Base-by-base conservation (phyloP, 92 coral and sea anemone species). In the Porites divaricata region DNA sequence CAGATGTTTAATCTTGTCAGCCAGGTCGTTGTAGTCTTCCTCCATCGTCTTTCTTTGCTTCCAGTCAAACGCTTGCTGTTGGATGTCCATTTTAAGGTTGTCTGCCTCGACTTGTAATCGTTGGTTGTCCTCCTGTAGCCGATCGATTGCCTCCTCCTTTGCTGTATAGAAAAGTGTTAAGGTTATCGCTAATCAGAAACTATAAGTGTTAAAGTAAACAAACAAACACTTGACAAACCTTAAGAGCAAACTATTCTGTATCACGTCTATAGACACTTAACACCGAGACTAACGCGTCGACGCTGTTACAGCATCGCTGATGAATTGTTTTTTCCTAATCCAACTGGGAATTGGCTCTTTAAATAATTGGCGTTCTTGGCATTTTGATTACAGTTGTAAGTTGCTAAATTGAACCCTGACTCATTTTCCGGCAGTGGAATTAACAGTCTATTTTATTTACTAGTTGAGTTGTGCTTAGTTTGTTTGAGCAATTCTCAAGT, bases 1-100 rank as follows among this genome's bases (percentile, higher is more conserved):
- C 12, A 92, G 88, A 66, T 78, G 86, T 20, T 75, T 89, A 63
- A 94, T 89, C 19, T 79, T 75, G 21, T 92, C 98, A 50, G 78
- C 59, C 10, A 94, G 59, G 45, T 86, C 88, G 17, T 75, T 85
- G 4, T 77, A 61, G 25, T 92, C 92, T 22, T 70, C 85, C 21
- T 94, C 92, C 61, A 62, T 76, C 61, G 63, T 45, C 22, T 74
- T 26, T 58, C 63, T 70, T 51, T 80, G 81, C 76, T 82, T 66
- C 67, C 75, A 80, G 26, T 88, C 74, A 48, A 72, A 23, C 7
- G 51, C 6, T 67, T 75, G 74, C 19, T 67, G 61, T 65, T 84
- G 81, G 2, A 84, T 59, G 63, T 85, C 90, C 90, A 85, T 88
- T 67, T 76, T 77, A 51, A 85, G 67, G 54, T 76, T 72, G 54